These are phyloP conservation scores for Rhinopomastus cyanomelas DNA, from an alignment of 2,113 vertebrate species.

Conservation along the genomic window DNA sequence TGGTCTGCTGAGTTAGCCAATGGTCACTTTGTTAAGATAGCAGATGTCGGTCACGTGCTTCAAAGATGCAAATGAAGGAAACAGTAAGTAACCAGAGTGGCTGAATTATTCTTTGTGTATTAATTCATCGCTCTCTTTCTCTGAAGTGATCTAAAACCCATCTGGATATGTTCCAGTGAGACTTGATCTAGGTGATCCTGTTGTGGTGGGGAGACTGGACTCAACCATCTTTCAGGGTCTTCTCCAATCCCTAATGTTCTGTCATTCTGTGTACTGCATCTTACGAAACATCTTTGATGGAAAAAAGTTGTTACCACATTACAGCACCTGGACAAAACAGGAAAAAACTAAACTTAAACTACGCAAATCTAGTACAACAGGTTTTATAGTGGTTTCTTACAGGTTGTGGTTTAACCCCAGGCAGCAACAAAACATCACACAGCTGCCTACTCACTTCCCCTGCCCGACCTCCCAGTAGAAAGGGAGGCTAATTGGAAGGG, in stretches of 20 bases:
- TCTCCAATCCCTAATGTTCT: no score
- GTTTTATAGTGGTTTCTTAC: neutral
- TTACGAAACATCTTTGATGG: neutral
- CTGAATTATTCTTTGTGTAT: neutral
- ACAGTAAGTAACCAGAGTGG: neutral
- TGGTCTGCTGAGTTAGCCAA: conserved; percentile 12
- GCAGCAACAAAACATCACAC: neutral
- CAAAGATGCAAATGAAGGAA: neutral
- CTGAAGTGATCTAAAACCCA: no score
- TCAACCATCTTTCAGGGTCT: no score
- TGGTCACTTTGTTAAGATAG: neutral
- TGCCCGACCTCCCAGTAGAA: no score
- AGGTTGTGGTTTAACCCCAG: neutral
- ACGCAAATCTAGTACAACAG: neutral
- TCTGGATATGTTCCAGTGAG: no score
- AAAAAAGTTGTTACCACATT: neutral
- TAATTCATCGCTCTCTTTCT: no score
- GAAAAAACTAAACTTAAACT: neutral
- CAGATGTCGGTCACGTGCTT: neutral
- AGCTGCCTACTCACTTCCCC: neutral
- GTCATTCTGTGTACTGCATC: neutral
- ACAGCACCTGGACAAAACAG: neutral
- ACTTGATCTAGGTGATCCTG: no score
- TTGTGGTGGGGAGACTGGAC: no score
- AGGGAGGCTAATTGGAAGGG: neutral